Evolutionary conservation across 2,797 vertebrate genomes (phyloP).

Genomic region (Dicrostonyx torquatus): DNA sequence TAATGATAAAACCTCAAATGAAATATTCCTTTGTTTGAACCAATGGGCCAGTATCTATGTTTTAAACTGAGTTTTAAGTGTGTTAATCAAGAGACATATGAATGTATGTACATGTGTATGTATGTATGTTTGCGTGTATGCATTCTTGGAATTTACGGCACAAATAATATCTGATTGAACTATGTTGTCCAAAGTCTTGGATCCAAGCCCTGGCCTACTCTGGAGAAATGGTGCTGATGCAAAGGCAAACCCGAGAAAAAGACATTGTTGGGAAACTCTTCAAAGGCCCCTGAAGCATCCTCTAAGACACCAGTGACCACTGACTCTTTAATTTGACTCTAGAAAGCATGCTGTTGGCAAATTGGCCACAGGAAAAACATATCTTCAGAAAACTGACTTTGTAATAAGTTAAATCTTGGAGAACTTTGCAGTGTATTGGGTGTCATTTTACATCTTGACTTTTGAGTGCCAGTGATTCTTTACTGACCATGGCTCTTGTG

Average conservation of each 20-base stretch:
- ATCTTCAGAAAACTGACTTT: background rate
- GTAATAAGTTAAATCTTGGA: slow-evolving; percentile 8
- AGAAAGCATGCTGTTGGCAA: slow-evolving; percentile 20
- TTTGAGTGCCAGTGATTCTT: background rate
- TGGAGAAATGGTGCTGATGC: background rate
- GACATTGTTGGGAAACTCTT: background rate
- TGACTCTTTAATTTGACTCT: background rate
- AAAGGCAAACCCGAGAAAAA: background rate
- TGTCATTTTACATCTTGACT: background rate
- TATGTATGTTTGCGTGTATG: background rate
- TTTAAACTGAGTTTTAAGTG: slow-evolving; percentile 50
- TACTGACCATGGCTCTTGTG: background rate
- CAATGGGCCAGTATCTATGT: background rate
- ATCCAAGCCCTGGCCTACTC: background rate
- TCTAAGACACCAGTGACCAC: background rate
- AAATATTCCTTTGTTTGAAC: slow-evolving; percentile 48
- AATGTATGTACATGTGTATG: background rate
- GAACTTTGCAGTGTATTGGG: background rate
- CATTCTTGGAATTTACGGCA: background rate
- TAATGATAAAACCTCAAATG: slow-evolving; percentile 18
- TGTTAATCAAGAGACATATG: slow-evolving; percentile 27
- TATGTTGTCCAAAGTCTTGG: background rate
- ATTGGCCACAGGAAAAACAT: background rate
- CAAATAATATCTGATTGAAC: slow-evolving; percentile 25
- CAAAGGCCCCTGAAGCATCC: background rate